Evolutionary conservation across 2,113 vertebrate species (phyloP).

Genomic region (Elachura formosa): DNA sequence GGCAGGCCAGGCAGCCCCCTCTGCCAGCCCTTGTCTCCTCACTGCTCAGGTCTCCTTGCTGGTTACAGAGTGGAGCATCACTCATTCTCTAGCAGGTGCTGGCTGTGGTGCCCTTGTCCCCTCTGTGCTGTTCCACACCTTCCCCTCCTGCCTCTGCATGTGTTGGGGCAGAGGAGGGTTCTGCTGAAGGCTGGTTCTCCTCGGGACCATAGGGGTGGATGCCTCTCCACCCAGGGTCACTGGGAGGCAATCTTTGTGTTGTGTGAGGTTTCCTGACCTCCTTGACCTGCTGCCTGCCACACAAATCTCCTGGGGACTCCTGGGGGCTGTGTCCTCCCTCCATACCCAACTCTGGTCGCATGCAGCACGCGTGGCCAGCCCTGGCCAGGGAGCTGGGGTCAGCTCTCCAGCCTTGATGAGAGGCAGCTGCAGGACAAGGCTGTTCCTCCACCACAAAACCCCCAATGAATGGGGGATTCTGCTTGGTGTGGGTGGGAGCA

Average conservation of each 20-base stretch:
- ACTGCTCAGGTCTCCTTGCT: not conserved
- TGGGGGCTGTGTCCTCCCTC: fast-evolving
- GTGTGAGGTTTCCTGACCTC: not conserved
- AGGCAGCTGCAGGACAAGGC: not conserved
- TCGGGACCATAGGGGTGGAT: not conserved
- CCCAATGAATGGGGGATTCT: fast-evolving
- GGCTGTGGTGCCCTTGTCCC: not conserved
- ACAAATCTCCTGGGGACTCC: not conserved
- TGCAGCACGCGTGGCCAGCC: too few relatives aligned
- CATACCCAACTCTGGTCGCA: fast-evolving
- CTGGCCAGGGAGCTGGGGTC: not conserved
- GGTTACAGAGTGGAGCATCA: not conserved
- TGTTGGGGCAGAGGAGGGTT: not conserved
- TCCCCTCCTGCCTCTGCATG: not conserved
- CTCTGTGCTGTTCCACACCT: not conserved
- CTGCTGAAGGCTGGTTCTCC: not conserved
- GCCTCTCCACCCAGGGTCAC: not conserved
- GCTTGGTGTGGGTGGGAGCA: not conserved
- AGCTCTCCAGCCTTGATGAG: not conserved
- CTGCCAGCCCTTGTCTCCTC: not conserved
- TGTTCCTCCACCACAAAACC: not conserved
- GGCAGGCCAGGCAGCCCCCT: not conserved
- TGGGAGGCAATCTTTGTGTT: not conserved
- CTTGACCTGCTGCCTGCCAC: fast-evolving
- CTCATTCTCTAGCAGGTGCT: not conserved